Evolutionary conservation across 2,888 invertebrate species (phyloP).

Genomic region (Andricus curvator): DNA sequence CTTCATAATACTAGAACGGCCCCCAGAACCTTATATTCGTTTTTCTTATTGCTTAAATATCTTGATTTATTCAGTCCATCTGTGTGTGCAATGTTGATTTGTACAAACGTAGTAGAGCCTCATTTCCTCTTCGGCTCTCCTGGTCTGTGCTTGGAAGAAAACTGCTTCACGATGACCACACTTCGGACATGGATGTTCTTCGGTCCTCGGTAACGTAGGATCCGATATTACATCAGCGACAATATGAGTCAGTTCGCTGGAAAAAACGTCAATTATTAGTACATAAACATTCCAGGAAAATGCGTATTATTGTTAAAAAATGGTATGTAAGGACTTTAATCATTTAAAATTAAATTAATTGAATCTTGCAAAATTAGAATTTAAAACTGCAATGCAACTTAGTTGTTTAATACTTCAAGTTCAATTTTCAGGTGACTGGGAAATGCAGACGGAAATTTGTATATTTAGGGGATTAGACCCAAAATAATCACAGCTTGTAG

Average conservation of each 20-base stretch:
- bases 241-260: conserved; percentile 97
- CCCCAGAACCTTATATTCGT: background rate
- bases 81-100: conserved; percentile 92
- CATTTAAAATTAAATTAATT: background rate
- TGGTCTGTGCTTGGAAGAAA: conserved; percentile 98
- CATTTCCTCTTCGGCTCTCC: conserved; percentile 99
- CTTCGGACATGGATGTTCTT: conserved; percentile 98
- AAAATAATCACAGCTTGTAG: too few species aligned
- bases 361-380: background rate
- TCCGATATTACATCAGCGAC: conserved; percentile 99
- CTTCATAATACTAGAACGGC: too few species aligned
- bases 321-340: background rate
- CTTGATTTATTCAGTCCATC: conserved; percentile 92
- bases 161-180: conserved; percentile 97
- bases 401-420: conserved; percentile 1
- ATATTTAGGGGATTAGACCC: background rate
- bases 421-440: conserved; percentile 16
- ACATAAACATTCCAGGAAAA: background rate
- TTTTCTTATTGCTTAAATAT: background rate
- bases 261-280: conserved; percentile 45
- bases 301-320: background rate
- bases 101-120: conserved; percentile 98
- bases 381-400: background rate
- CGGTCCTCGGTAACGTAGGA: conserved; percentile 97
- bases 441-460: conserved; percentile 35